Evolutionary conservation across 2,113 vertebrate species (phyloP), one percentile per base, ranked within the genome.

Genomic region (Percopsis transmontana): DNA sequence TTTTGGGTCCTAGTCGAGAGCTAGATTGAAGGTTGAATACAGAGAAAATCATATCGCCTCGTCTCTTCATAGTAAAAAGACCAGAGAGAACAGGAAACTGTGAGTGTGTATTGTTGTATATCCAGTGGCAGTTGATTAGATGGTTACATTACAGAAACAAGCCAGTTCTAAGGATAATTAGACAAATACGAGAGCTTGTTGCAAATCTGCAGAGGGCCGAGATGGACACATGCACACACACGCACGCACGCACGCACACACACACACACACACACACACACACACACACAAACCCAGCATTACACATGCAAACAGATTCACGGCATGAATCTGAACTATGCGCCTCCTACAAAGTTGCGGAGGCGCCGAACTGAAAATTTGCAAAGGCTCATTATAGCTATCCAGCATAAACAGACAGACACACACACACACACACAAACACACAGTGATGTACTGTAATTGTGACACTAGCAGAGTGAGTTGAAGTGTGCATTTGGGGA

Each of bases 51-150:
- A 71, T 1, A 3, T 14, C 18, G 47, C 53, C 59, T 58, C 41
- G 56, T 24, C 40, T 63, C 53, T 71, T 70, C 40, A 71, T 16
- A 52, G 58, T 69, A n/a, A 55, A 74, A 65, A 7, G 27, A 33
- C 8, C 27, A 6, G 27, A 33, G 27, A 7, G 27, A 33, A 33
- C 27, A 5, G 27, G 27, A 33, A 3, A 3, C 21, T 0, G 19
- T 45, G 7, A 52, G 65, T 72, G 78, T 59, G 23, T 56, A 59
- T 58, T 23, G 45, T 55, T 59, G 53, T 55, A n/a, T 59, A 52
- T 59, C 45, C 53, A 69, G 39, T 40, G 62, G 53, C 42, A 52
- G 56, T 44, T 58, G 15, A 76, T 77, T 48, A 66, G 55, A 70
- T n/a, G 48, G 68, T 62, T 51, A 20, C 13, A 56, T 53, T 52